Base-by-base conservation (phyloP, 2,113 vertebrate genomes). In the Zapus hudsonius region DNA sequence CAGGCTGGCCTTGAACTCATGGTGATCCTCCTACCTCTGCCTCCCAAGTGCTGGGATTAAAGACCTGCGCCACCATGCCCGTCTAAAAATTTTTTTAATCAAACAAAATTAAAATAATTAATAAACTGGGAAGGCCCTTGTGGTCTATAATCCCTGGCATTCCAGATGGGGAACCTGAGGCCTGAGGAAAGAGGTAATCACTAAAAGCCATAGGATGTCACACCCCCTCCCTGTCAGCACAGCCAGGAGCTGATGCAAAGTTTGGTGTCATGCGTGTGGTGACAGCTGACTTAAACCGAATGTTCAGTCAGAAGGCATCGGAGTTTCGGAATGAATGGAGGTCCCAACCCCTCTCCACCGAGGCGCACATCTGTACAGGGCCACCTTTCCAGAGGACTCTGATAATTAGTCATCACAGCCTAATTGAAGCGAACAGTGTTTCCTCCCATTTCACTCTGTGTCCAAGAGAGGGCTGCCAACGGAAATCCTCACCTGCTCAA, bases 261-360 rank as follows among this genome's bases (percentile, higher is more conserved):
- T 94, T 96, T 87, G 96, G 97, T 73, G n/a, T 97, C 96, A 91
- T 74, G 91, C 95, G 96, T 96, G 94, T 57, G 75, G 97, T 97
- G 96, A 97, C 97, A 96, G 97, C 96, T 96, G 96, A 97, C 97
- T 97, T 96, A 97, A 97, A 98, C 94, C 95, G 96, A 97, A 97
- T 70, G 94, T 94, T 98, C 97, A 98, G 98, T 98, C 98, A 98
- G 97, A 96, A 96, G 96, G 97, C 94, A 92, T 94, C 55, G 93
- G 97, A 96, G 97, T 98, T 98, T 98, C 98, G 94, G 97, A 97
- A 98, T 98, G 98, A 98, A 97, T 98, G 97, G 97, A 95, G 92
- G 97, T 97, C 96, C 97, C 97, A 96, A 96, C 94, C 96, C 78
- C 84, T 70, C 97, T 95, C 95, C 69, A 17, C 79, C 85, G 95